These are phyloP conservation scores for Brachyistius frenatus DNA, from an alignment of 2,113 vertebrate genomes.

Conservation along the genomic window DNA sequence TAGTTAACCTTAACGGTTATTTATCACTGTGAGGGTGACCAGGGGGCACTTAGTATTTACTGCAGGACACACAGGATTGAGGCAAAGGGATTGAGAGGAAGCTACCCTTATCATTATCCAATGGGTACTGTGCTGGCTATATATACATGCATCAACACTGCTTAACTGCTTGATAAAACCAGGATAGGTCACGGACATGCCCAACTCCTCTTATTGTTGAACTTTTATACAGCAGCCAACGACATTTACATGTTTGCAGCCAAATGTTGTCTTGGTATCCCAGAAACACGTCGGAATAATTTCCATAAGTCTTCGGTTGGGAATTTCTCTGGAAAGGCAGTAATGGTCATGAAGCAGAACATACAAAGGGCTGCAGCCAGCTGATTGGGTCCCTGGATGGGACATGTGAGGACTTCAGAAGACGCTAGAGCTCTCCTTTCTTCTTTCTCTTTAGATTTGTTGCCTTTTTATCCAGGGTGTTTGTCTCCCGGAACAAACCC, in stretches of 20 bases:
- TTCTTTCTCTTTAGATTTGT: slow-evolving; percentile 73
- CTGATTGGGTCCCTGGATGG: slow-evolving; percentile 74
- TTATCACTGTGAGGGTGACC: slow-evolving; percentile 82
- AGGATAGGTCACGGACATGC: slow-evolving; percentile 28
- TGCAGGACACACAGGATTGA: slow-evolving; percentile 75
- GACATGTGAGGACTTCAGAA: slow-evolving; percentile 71
- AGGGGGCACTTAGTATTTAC: slow-evolving; percentile 80
- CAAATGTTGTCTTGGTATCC: slow-evolving; percentile 54
- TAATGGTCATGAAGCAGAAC: slow-evolving; percentile 56
- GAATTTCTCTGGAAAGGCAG: slow-evolving; percentile 50
- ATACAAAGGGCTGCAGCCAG: slow-evolving; percentile 70
- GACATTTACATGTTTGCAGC: slow-evolving; percentile 25
- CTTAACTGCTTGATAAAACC: slow-evolving; percentile 42
- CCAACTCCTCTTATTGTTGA: slow-evolving; percentile 24
- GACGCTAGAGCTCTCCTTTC: slow-evolving; percentile 49
- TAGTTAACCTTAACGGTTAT: slow-evolving; percentile 84
- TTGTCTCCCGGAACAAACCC: slow-evolving; percentile 78
- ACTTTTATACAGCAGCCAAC: slow-evolving; percentile 28
- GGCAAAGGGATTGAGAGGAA: slow-evolving; percentile 60
- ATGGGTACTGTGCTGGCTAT: slow-evolving; percentile 27
- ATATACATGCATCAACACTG: slow-evolving; percentile 48
- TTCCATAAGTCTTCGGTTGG: slow-evolving; percentile 55
- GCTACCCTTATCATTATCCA: slow-evolving; percentile 49
- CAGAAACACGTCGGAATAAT: slow-evolving; percentile 52
- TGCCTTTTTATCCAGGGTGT: slow-evolving; percentile 74